Conservation (phyloP, 2,113 vertebrate genomes). For the Thamnaconus septentrionalis region DNA sequence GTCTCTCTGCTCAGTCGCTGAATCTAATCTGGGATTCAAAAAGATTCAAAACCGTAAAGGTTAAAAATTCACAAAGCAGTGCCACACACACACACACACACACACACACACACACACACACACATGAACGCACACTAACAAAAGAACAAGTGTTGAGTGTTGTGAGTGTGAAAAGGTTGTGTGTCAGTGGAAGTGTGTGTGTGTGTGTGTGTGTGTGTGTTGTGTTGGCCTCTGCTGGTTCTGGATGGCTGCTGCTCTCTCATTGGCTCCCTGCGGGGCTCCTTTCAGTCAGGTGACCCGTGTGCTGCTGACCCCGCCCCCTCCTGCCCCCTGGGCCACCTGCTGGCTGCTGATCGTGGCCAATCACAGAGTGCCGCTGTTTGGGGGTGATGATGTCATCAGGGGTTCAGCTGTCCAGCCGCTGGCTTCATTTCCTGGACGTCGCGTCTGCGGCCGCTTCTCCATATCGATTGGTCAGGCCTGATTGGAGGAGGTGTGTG, state of each 20-base stretch:
- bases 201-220: too few species aligned
- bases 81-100: neutral
- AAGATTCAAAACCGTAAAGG: slow-evolving; percentile 40
- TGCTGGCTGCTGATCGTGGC: too few species aligned
- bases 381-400: too few species aligned
- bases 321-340: neutral
- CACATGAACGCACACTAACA: neutral
- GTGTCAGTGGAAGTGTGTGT: too few species aligned
- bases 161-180: too few species aligned
- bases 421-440: neutral
- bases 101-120: neutral
- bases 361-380: too few species aligned
- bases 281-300: slow-evolving; percentile 68
- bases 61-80: slow-evolving; percentile 11
- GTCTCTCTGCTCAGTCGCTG: slow-evolving; percentile 49
- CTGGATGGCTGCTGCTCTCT: slow-evolving; percentile 69
- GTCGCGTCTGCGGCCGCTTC: too few species aligned
- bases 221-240: slow-evolving; percentile 28
- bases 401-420: slow-evolving; percentile 44
- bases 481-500: slow-evolving; percentile 65
- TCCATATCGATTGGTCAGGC: slow-evolving; percentile 71
- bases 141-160: slow-evolving; percentile 3
- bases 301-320: slow-evolving; percentile 62
- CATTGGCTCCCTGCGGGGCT: slow-evolving; percentile 58
- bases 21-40: slow-evolving; percentile 24